phyloP scores from a whole-genome alignment of 1,140 invertebrate species.

The Trichonephila clavata region DNA sequence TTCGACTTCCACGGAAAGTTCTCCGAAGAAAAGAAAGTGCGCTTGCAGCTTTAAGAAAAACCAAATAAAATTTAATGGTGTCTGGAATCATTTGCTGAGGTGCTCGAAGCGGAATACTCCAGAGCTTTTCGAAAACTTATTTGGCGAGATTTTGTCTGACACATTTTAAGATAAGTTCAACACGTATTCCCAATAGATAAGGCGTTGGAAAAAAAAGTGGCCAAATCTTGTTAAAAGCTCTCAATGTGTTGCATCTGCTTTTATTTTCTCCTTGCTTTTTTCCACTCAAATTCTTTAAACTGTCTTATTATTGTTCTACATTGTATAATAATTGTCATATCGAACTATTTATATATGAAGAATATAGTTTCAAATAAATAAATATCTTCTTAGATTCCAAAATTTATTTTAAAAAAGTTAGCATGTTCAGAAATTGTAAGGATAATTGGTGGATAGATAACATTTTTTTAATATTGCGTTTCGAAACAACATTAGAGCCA shows the following conservation, averaged over 20 bases:
- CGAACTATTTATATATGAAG: no score
- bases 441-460: no score
- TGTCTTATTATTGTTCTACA: no score
- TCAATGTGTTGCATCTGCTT: not conserved
- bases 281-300: no score
- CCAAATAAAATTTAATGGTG: not conserved
- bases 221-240: not conserved
- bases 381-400: no score
- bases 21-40: not conserved
- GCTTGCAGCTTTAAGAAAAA: not conserved
- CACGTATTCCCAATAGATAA: not conserved
- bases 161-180: constrained; percentile 3
- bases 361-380: no score
- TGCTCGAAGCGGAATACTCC: not conserved
- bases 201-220: not conserved
- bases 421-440: no score
- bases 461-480: no score
- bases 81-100: not conserved
- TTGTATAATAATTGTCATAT: no score
- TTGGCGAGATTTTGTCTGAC: not conserved
- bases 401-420: no score
- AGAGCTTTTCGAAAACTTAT: not conserved
- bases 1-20: not conserved
- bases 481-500: no score
- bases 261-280: no score